Evolutionary conservation across 2,797 vertebrate genomes (phyloP).

Genomic region (Melanotaenia pygmaea): DNA sequence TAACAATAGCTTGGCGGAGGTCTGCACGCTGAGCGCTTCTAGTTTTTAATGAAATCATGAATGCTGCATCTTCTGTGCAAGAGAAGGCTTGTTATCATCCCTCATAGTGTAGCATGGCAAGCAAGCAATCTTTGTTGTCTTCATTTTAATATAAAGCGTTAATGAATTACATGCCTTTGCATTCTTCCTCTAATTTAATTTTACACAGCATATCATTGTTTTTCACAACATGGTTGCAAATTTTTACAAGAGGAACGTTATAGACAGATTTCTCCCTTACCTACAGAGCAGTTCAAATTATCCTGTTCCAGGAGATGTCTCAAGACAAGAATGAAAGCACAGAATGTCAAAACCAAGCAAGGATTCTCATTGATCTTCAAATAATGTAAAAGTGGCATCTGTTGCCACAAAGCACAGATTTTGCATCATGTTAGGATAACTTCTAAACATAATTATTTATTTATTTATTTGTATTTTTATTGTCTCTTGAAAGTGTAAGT

Average conservation of each 20-base stretch:
- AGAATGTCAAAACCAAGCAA: not conserved
- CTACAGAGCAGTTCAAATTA: not conserved
- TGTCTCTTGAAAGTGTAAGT: conserved; percentile 2
- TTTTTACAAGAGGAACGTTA: not conserved
- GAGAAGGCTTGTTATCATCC: too few relatives aligned
- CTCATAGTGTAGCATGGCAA: too few relatives aligned
- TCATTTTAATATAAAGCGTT: too few relatives aligned
- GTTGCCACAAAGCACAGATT: not conserved
- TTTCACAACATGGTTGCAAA: not conserved
- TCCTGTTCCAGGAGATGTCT: not conserved
- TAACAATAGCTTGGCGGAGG: too few relatives aligned
- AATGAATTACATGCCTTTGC: not conserved
- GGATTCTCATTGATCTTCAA: not conserved
- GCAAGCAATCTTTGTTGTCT: too few relatives aligned
- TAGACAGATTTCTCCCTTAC: not conserved
- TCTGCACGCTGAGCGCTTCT: too few relatives aligned
- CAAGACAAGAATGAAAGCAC: not conserved
- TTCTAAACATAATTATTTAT: not conserved
- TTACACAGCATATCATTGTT: too few relatives aligned
- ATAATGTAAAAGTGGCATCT: not conserved
- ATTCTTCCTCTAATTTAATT: not conserved
- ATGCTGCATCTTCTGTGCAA: not conserved
- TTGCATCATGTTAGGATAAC: not conserved
- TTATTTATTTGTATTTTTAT: not conserved
- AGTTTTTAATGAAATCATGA: not conserved